A percentile compares a stretch with the other conserved stretches of the same genome.
These are phyloP conservation scores for Xanthia icteritia DNA, from an alignment of 2,888 invertebrate species.

Conservation along the genomic window DNA sequence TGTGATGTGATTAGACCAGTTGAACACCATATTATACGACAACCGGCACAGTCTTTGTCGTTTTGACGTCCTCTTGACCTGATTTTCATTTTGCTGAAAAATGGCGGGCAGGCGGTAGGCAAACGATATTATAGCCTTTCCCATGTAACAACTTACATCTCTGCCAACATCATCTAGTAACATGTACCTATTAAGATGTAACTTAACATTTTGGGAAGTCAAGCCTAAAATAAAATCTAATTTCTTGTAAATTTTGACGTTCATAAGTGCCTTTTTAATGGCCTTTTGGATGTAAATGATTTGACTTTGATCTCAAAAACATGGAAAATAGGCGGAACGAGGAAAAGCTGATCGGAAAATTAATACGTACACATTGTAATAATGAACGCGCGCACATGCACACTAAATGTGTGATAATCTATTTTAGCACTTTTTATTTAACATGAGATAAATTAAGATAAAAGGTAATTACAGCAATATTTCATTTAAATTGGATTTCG, in stretches of 20 bases:
- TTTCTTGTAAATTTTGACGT: too few relatives aligned
- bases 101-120: not conserved
- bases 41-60: conserved; percentile 3
- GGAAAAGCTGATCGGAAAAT: not conserved
- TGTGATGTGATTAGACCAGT: too few relatives aligned
- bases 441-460: too few relatives aligned
- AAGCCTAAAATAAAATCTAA: too few relatives aligned
- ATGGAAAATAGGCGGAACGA: not conserved
- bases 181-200: too few relatives aligned
- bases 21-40: not conserved
- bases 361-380: not conserved
- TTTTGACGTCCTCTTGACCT: conserved; percentile 37
- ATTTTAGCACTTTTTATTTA: not conserved
- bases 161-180: not conserved
- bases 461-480: too few relatives aligned
- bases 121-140: conserved; percentile 19
- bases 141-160: not conserved
- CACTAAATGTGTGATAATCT: not conserved
- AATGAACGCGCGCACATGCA: not conserved
- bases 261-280: too few relatives aligned
- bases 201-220: not conserved
- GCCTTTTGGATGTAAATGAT: too few relatives aligned
- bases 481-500: too few relatives aligned
- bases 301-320: too few relatives aligned
- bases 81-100: not conserved